Base-by-base conservation (phyloP, 2,888 invertebrate genomes). In the Acronicta leporina region DNA sequence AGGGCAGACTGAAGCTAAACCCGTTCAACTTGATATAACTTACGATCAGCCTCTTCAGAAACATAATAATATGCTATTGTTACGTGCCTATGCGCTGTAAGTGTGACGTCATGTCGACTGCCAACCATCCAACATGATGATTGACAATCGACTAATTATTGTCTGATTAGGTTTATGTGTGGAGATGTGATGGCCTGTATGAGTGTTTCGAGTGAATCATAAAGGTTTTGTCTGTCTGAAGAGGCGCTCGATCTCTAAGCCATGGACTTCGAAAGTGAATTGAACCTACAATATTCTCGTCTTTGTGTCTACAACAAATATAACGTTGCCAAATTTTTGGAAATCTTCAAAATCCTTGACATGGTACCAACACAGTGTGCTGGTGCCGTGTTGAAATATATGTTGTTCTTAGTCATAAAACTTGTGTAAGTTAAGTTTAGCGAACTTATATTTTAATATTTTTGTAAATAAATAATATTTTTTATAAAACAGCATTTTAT, bases 1-100 rank as follows among this genome's bases (percentile, higher is more conserved):
- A 93, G 86, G 88, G 89, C 90, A 94, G 91, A 87, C 89, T 93
- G 82, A 93, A 90, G 85, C 84, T 94, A 59, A 92, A 93, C 76
- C 92, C 87, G 61, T 85, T 85, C 66, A 88, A 90, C 76, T 89
- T 93, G 79, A 69, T 92, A 70, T 91, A 88, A 67, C 33, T 72
- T 55, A 52, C 45, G 53, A 51, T 58, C 47, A 38, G 76, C 85
- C 84, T 85, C 83, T 85, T 82, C 82, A 79, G 72, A 79, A 67
- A 62, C 68, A 60, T 61, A 38, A 38, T 38, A 38, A 38, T 38
- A 57, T 56, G 57, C 60, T 65, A 77, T 63, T 50, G 63, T 68
- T 54, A 63, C 56, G 58, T 47, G 16, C 27, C 13, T 20, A 45
- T 45, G 63, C 64, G 62, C 63, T 51, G 46, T 35, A 56, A 27